Base-by-base conservation (phyloP, 2,888 invertebrate species). In the Chrysomela aeneicollis region DNA sequence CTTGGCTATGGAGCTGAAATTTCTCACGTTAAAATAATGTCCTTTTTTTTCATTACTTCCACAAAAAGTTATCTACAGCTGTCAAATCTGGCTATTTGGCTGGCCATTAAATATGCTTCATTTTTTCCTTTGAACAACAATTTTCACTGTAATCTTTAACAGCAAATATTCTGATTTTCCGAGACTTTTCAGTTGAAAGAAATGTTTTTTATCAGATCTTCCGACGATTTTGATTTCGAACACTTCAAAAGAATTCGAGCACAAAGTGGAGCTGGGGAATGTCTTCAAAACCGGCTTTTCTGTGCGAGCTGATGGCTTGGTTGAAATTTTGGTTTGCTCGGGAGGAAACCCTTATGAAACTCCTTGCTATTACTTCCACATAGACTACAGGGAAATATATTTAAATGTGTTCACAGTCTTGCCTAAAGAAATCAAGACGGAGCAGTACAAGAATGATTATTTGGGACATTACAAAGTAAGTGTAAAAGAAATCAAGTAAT, bases 281-380 rank as follows among this genome's bases (percentile, higher is more conserved):
- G 62, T 67, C 22, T 75, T 76, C 50, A 71, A 72, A 55, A 67
- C 75, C 6, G 77, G 77, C 15, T 73, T 82, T 68, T 81, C 82
- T 0, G 70, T 82, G 15, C 71, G 81, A 59, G 74, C 77, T 4
- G 63, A 72, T 17, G 73, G 73, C 21, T 59, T 69, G 21, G 76
- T 78, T 0, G 80, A 81, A 71, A 63, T 82, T 17, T 74, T 79
- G 15, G 30, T 80, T 17, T 81, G 79, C 59, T 74, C 76, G 15
- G 80, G 80, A 30, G 79, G 77, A 76, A 74, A 79, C 65, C 80
- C 80, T 0, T 64, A 74, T 21, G 73, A 71, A 50, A 76, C 79
- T 67, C 76, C 80, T 8, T 80, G 81, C 66, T 80, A 81, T 67
- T 77, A 78, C 37, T 71, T 81, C 9, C 72, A 74, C 26, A 74